Percentiles rank a stretch among this genome's conserved stretches.
Conservation (phyloP, 2,113 vertebrate species). For the Hipposideros armiger region DNA sequence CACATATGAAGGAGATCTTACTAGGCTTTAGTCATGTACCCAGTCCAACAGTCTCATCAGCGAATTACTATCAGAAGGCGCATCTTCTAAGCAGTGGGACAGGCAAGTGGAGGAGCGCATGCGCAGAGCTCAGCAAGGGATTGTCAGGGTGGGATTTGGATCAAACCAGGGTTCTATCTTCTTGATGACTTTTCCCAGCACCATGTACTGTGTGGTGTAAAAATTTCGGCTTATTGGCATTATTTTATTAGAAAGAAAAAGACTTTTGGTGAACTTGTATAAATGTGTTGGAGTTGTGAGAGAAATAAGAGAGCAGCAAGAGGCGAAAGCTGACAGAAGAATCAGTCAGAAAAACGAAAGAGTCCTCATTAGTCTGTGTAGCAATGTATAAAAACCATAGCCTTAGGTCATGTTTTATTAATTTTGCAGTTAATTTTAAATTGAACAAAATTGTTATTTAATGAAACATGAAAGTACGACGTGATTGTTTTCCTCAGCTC, state of each 20-base stretch:
- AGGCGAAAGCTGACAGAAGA: neutral
- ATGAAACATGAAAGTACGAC: neutral
- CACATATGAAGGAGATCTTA: neutral
- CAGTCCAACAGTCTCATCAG: too few species aligned
- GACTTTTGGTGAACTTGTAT: neutral
- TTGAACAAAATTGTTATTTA: constrained; percentile 56
- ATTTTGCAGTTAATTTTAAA: constrained; percentile 63
- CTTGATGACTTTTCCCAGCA: neutral
- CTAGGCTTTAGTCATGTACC: neutral
- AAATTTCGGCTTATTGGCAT: neutral
- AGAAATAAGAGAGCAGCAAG: too few species aligned
- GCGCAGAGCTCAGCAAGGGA: neutral
- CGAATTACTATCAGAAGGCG: neutral
- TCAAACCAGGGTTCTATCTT: neutral
- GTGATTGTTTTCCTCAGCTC: neutral
- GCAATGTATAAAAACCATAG: neutral
- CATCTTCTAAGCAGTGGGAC: neutral
- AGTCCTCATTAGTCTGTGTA: neutral
- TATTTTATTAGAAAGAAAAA: neutral
- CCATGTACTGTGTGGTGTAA: neutral
- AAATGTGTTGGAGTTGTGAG: neutral
- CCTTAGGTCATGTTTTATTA: neutral
- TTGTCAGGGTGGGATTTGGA: neutral
- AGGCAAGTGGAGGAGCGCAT: too few species aligned
- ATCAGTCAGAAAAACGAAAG: neutral